These are phyloP conservation scores for Stichopus horrens DNA, from an alignment of 53 echinoderm and acorn worm genomes.

Conservation along the genomic window DNA sequence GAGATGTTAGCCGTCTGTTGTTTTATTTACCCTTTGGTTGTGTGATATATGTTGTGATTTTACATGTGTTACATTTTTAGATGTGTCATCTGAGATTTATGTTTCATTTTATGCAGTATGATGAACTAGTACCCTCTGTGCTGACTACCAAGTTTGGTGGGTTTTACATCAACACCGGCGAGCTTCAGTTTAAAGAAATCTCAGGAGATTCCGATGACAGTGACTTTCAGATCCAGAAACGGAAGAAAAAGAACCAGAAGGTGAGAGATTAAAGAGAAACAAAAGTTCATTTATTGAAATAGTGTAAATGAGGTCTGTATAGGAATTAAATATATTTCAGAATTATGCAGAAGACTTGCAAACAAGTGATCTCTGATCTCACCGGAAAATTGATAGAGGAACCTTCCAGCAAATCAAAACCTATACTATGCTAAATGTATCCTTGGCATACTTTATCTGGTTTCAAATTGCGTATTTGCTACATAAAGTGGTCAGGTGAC, in stretches of 20 bases:
- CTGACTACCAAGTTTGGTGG: constrained; percentile 95
- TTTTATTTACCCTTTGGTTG: no score
- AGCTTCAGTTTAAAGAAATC: constrained; percentile 86
- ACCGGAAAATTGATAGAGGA: no score
- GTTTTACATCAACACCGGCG: constrained; percentile 98
- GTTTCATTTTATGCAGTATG: constrained; percentile 61
- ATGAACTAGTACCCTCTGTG: constrained; percentile 88
- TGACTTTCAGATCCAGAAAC: constrained; percentile 66
- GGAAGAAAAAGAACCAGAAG: constrained; percentile 79
- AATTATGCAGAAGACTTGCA: neutral
- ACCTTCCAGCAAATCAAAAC: no score
- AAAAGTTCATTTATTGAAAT: neutral
- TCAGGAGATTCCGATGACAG: constrained; percentile 78
- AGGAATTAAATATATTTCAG: neutral
- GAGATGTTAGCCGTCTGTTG: no score
- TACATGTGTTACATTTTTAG: no score
- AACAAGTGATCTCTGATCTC: no score
- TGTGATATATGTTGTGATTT: no score
- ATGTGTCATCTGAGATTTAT: no score
- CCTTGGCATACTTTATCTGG: no score
- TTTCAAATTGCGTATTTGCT: no score
- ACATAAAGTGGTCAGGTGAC: no score
- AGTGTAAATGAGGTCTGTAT: neutral
- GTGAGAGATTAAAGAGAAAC: constrained; percentile 17
- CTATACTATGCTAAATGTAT: no score